Evolutionary conservation across 1,140 invertebrate species (phyloP).

Genomic region (Antheraea mylitta): DNA sequence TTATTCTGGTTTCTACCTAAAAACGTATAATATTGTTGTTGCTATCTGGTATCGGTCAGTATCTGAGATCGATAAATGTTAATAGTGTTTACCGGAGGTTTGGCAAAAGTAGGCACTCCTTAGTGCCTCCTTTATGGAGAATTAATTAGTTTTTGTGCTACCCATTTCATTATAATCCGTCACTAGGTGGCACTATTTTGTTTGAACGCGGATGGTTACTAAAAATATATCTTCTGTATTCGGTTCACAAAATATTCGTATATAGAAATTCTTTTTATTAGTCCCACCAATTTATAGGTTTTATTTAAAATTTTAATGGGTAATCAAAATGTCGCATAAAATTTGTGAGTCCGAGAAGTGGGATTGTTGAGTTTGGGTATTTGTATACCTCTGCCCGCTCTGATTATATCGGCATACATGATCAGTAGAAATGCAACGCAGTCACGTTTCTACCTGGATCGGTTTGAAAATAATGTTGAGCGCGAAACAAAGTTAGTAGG

Average conservation of each 20-base stretch:
- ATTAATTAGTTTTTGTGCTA: too few species aligned
- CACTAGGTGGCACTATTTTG: too few species aligned
- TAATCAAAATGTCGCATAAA: constrained; percentile 1
- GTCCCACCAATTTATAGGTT: not conserved
- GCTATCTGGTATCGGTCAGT: too few species aligned
- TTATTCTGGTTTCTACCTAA: too few species aligned
- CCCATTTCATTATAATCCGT: too few species aligned
- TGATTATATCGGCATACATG: not conserved
- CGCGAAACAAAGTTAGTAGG: not conserved
- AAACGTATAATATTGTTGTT: too few species aligned
- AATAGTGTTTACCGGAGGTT: too few species aligned
- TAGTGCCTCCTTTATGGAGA: too few species aligned
- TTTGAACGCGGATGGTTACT: too few species aligned
- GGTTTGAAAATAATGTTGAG: not conserved
- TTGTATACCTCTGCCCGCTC: not conserved
- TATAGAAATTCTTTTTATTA: not conserved
- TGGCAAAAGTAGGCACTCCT: too few species aligned
- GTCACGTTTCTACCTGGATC: constrained; percentile 1
- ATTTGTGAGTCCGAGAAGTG: not conserved
- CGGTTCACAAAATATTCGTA: not conserved
- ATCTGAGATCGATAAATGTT: too few species aligned
- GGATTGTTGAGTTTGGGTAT: not conserved
- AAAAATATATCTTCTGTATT: too few species aligned
- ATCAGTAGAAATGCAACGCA: not conserved
- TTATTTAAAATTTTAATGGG: not conserved